A percentile compares a stretch with the other conserved stretches of the same genome.
These are phyloP conservation scores for Rattus rattus DNA, from an alignment of 2,113 vertebrate genomes.

Conservation along the genomic window DNA sequence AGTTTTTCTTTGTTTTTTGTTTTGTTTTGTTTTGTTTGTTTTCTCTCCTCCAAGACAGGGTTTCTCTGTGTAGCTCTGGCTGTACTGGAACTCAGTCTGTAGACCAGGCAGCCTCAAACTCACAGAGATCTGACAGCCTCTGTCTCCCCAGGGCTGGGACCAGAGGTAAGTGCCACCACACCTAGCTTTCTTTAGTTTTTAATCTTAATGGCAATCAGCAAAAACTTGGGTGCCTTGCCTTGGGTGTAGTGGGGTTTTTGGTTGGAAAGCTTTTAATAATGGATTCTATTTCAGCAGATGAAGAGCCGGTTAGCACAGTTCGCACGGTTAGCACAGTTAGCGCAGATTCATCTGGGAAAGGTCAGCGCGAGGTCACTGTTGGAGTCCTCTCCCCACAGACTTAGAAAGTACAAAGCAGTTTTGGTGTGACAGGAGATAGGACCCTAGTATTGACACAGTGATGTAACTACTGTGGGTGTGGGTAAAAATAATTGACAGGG, in stretches of 20 bases:
- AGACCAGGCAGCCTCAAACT: not conserved
- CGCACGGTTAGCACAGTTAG: not conserved
- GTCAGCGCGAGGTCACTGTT: not conserved
- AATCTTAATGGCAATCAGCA: conserved; percentile 2
- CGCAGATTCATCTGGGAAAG: not conserved
- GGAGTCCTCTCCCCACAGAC: not conserved
- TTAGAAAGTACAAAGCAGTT: not conserved
- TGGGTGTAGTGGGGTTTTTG: not conserved
- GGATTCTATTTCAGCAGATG: conserved; percentile 31
- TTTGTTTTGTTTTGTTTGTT: too few relatives aligned
- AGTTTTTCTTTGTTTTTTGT: not conserved
- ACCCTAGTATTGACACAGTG: not conserved
- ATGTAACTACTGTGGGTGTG: not conserved
- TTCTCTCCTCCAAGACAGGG: too few relatives aligned
- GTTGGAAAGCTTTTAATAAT: conserved; percentile 35
- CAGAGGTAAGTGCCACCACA: not conserved
- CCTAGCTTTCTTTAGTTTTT: not conserved
- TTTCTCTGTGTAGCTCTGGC: not conserved
- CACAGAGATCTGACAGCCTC: not conserved
- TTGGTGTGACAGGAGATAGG: not conserved
- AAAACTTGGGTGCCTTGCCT: not conserved
- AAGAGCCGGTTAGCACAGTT: not conserved
- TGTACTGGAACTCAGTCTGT: not conserved
- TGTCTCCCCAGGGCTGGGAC: not conserved
- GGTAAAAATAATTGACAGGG: not conserved